Evolutionary conservation across 2,888 invertebrate genomes (phyloP), one percentile per base, ranked within the genome.

Genomic region (Euplagia quadripunctaria): DNA sequence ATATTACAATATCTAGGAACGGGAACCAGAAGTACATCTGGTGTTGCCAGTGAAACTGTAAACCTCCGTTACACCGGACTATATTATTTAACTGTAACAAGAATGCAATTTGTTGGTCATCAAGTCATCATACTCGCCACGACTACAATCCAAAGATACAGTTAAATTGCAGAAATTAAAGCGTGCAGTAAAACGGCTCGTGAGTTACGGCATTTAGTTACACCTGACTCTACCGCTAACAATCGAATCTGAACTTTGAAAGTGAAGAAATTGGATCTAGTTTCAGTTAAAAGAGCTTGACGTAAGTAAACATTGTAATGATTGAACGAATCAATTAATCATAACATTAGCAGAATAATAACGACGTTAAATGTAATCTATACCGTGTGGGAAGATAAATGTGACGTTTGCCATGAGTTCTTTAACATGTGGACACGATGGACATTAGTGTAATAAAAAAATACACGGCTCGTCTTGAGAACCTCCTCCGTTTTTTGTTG

Each of bases 281-380:
- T 76, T 76, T 76, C 58, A 46, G 58, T 14, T 79, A 12, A 20
- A n/a, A 6, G 5, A 12, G 31, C 63, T 64, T 31, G 31, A 41
- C 63, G 71, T 73, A 78, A 75, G 61, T 72, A 83, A 79, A 83
- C 68, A 81, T 75, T 72, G 72, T 75, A 79, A 80, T 81, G 80
- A 82, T 78, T 72, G 74, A 79, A 75, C 79, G 77, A 84, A 85
- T 85, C 85, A 85, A 88, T 88, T 83, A 86, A 87, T 88, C 87
- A 88, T 84, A 77, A 76, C 63, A 87, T 83, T 87, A 86, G 77
- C 73, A 72, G 81, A 82, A 81, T 86, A 87, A 86, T 87, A 81
- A 79, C 78, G 78, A 81, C 76, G 78, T 75, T 79, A 76, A 82
- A 76, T 84, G 82, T 84, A 84, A 87, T 85, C 52, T 73, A 82